Percentiles rank a stretch among this genome's conserved stretches.
Conservation (phyloP, 2,888 invertebrate genomes). For the Gibbula magus region DNA sequence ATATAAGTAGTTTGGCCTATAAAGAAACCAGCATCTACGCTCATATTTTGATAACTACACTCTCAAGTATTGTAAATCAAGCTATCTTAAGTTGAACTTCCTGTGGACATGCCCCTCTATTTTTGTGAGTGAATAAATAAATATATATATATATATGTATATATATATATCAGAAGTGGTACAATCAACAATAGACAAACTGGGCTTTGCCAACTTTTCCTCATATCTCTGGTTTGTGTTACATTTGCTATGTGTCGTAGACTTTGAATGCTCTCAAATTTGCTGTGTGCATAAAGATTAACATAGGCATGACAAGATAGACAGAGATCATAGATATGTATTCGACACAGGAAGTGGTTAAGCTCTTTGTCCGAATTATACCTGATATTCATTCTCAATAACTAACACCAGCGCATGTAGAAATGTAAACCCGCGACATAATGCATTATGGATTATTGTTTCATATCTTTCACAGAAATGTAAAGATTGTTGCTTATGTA, state of each 20-base stretch:
- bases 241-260: neutral
- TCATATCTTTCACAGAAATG: too few relatives aligned
- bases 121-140: neutral
- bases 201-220: neutral
- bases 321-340: too few relatives aligned
- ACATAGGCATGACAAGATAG: neutral
- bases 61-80: slow-evolving; percentile 3
- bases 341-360: too few relatives aligned
- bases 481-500: too few relatives aligned
- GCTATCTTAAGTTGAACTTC: slow-evolving; percentile 13
- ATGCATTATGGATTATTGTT: too few relatives aligned
- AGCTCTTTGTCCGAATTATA: too few relatives aligned
- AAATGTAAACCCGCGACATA: too few relatives aligned
- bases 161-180: too few relatives aligned
- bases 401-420: too few relatives aligned
- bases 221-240: neutral
- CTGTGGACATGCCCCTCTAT: slow-evolving; percentile 3
- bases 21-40: neutral
- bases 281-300: slow-evolving; percentile 3
- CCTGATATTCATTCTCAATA: too few relatives aligned
- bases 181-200: neutral
- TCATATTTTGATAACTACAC: slow-evolving; percentile 13
- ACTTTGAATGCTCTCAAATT: neutral
- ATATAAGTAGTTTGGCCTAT: neutral
- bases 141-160: too few relatives aligned